Percentiles rank a stretch among this genome's conserved stretches.
phyloP scores from a whole-genome alignment of 2,888 invertebrate genomes.

The Drosophila sordidula region DNA sequence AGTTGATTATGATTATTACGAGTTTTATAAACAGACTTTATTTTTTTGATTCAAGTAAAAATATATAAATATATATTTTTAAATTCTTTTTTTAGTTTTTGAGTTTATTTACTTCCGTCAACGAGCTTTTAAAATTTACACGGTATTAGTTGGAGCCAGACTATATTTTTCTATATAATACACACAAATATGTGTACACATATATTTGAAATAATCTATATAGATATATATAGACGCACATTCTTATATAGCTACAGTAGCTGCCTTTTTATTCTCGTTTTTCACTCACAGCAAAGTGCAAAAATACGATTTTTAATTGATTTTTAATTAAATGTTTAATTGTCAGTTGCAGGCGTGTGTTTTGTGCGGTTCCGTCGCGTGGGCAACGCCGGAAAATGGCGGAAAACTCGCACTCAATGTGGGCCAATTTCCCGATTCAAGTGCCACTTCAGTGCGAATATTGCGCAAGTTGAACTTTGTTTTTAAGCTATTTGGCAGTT shows the following conservation, averaged over 20 bases:
- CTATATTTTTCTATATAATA: background rate
- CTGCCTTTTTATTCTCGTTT: constrained; percentile 5
- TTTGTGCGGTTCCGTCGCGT: constrained; percentile 20
- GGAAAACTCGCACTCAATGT: constrained; percentile 15
- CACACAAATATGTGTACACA: background rate
- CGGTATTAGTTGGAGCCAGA: background rate
- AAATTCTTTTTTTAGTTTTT: no score
- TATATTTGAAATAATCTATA: background rate
- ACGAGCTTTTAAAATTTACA: background rate
- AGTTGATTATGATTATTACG: no score
- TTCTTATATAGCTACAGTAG: constrained; percentile 1
- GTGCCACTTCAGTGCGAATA: constrained; percentile 52
- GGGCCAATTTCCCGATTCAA: constrained; percentile 41
- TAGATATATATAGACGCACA: background rate
- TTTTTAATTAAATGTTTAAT: constrained; percentile 78
- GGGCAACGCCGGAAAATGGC: constrained; percentile 8
- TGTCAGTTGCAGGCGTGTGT: constrained; percentile 68
- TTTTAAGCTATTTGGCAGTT: constrained; percentile 42
- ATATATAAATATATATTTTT: no score
- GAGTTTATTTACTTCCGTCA: no score
- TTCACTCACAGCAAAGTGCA: constrained; percentile 47
- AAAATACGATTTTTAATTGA: constrained; percentile 71
- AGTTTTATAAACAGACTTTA: no score
- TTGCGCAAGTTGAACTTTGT: constrained; percentile 53
- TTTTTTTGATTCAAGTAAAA: no score